Evolutionary conservation across 2,888 invertebrate species (phyloP).

Genomic region (Spicauda simplicius): DNA sequence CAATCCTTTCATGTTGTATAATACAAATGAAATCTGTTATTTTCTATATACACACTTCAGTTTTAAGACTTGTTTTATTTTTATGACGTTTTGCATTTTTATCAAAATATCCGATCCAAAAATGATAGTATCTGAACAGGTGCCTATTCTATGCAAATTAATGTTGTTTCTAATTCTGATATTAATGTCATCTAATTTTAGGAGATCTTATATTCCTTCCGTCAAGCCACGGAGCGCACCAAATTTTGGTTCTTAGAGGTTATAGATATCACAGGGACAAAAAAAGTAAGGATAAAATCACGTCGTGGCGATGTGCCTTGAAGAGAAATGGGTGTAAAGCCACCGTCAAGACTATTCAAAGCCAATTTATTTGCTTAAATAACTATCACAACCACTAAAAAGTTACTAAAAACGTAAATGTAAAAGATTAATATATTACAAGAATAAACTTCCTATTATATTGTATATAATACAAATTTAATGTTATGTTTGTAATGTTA

Average conservation of each 20-base stretch:
- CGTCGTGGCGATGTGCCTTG: neutral
- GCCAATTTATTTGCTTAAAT: conserved; percentile 33
- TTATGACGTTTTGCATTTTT: too few relatives aligned
- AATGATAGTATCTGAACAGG: too few relatives aligned
- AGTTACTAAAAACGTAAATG: neutral
- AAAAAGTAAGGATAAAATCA: neutral
- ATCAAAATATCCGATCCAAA: too few relatives aligned
- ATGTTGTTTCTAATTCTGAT: neutral
- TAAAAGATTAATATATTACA: too few relatives aligned
- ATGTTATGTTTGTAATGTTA: too few relatives aligned
- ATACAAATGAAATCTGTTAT: too few relatives aligned
- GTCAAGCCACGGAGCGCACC: conserved; percentile 24
- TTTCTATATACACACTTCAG: too few relatives aligned
- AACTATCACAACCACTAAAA: conserved; percentile 39
- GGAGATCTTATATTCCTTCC: conserved; percentile 7
- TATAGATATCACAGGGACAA: conserved; percentile 47
- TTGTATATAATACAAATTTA: too few relatives aligned
- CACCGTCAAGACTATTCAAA: neutral
- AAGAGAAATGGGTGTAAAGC: conserved; percentile 2
- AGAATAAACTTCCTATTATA: too few relatives aligned
- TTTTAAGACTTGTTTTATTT: too few relatives aligned
- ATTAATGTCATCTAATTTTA: neutral
- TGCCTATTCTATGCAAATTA: too few relatives aligned
- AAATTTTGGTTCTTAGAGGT: conserved; percentile 48
- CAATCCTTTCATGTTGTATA: too few relatives aligned